These are phyloP conservation scores for Amyelois transitella DNA, from an alignment of 1,140 invertebrate genomes.

Conservation along the genomic window DNA sequence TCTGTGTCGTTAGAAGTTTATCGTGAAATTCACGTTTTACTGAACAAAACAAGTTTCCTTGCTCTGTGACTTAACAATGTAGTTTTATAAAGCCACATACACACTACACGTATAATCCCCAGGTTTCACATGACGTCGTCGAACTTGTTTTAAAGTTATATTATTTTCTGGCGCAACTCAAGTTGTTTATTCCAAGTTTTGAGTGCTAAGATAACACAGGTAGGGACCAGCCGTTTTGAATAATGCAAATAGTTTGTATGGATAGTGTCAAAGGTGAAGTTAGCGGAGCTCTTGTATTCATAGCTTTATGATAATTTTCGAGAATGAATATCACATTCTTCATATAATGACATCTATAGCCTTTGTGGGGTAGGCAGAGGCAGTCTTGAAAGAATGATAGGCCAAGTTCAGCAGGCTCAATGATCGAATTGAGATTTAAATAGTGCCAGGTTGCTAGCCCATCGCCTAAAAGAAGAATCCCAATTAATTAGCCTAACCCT, in stretches of 20 bases:
- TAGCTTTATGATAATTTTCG: not conserved
- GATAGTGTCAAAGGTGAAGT: conserved; percentile 18
- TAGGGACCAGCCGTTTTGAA: conserved; percentile 39
- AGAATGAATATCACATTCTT: no score
- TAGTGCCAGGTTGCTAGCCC: no score
- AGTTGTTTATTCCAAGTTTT: conserved; percentile 53
- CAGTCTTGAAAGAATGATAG: no score
- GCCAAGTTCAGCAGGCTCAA: no score
- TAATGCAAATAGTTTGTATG: conserved; percentile 45
- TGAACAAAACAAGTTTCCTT: not conserved
- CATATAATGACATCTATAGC: no score
- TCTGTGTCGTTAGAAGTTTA: no score
- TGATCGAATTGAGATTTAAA: no score
- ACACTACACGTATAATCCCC: conserved; percentile 23
- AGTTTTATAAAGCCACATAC: conserved; percentile 13
- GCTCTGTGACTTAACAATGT: conserved; percentile 16
- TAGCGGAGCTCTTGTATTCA: conserved; percentile 9
- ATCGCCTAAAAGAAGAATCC: no score
- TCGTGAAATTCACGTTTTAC: no score
- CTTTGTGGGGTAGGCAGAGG: no score
- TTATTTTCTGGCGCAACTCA: conserved; percentile 39
- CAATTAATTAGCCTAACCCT: no score
- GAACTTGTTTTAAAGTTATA: conserved; percentile 29
- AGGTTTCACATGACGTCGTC: conserved; percentile 22
- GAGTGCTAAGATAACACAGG: conserved; percentile 44